Conservation (phyloP, 2,888 invertebrate genomes). For the Agrypnus murinus region DNA sequence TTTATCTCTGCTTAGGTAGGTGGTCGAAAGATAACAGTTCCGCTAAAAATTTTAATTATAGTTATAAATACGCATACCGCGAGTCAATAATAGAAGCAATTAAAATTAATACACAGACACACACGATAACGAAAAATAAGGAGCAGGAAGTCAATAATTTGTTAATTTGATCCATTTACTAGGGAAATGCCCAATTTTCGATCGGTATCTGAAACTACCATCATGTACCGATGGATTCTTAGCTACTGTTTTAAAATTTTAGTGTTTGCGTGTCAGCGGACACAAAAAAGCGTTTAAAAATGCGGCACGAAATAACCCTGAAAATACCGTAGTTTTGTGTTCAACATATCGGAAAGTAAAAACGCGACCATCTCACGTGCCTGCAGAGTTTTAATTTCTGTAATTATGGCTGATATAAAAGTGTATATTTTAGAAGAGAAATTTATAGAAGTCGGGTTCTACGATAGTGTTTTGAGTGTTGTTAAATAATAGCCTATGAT, state of each 20-base stretch:
- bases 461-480: constrained; percentile 3
- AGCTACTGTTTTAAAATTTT: constrained; percentile 32
- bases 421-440: constrained; percentile 18
- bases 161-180: constrained; percentile 35
- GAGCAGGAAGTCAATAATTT: constrained; percentile 33
- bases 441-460: constrained; percentile 16
- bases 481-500: constrained; percentile 23
- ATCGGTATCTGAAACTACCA: constrained; percentile 29
- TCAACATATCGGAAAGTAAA: constrained; percentile 29
- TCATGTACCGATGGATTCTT: constrained; percentile 21
- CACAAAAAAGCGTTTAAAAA: constrained; percentile 41
- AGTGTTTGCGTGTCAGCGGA: constrained; percentile 31
- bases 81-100: constrained; percentile 13
- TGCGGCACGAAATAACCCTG: constrained; percentile 32
- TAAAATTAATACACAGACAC: constrained; percentile 17
- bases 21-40: constrained; percentile 15
- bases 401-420: constrained; percentile 29
- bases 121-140: constrained; percentile 25
- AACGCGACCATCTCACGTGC: constrained; percentile 39
- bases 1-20: constrained; percentile 7
- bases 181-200: constrained; percentile 36
- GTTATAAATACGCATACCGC: not conserved
- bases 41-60: constrained; percentile 14
- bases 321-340: constrained; percentile 25
- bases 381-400: constrained; percentile 27